A percentile compares a stretch with the other conserved stretches of the same genome.
Evolutionary conservation across 2,888 invertebrate genomes (phyloP).

Genomic region (Epicampocera succincta): DNA sequence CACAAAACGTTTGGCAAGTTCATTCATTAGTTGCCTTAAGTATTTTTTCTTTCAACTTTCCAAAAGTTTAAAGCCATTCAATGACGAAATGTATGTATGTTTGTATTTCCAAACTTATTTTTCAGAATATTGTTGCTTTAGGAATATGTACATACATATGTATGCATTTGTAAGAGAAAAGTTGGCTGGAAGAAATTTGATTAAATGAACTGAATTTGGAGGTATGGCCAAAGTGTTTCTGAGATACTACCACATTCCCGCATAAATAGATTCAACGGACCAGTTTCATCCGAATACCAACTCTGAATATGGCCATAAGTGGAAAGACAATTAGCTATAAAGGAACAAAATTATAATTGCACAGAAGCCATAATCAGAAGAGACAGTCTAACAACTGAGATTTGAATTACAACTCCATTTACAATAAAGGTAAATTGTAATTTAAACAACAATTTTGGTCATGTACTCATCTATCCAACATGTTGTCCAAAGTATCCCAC

Average conservation of each 20-base stretch:
- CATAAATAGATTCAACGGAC: background rate
- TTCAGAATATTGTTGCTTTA: too few species aligned
- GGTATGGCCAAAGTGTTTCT: background rate
- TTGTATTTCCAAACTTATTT: too few species aligned
- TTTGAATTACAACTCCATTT: slow-evolving; percentile 62
- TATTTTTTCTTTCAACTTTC: too few species aligned
- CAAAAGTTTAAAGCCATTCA: too few species aligned
- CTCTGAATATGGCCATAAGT: slow-evolving; percentile 30
- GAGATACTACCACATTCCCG: background rate
- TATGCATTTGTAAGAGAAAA: too few species aligned
- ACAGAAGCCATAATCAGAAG: slow-evolving; percentile 33
- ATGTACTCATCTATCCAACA: slow-evolving; percentile 4
- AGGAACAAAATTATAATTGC: slow-evolving; percentile 54
- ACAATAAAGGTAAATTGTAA: slow-evolving; percentile 49
- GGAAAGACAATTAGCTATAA: slow-evolving; percentile 47
- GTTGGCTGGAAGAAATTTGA: too few species aligned
- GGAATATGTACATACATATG: too few species aligned
- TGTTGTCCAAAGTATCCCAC: slow-evolving; percentile 45
- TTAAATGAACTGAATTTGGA: too few species aligned
- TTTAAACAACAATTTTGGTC: slow-evolving; percentile 27
- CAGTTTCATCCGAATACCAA: background rate
- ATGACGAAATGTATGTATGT: too few species aligned
- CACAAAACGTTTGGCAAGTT: too few species aligned
- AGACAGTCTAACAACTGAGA: slow-evolving; percentile 50
- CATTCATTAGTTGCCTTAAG: too few species aligned